Evolutionary conservation across 2,888 invertebrate species (phyloP), one percentile per base, ranked within the genome.

Genomic region (Zaprionus obscuricornis): DNA sequence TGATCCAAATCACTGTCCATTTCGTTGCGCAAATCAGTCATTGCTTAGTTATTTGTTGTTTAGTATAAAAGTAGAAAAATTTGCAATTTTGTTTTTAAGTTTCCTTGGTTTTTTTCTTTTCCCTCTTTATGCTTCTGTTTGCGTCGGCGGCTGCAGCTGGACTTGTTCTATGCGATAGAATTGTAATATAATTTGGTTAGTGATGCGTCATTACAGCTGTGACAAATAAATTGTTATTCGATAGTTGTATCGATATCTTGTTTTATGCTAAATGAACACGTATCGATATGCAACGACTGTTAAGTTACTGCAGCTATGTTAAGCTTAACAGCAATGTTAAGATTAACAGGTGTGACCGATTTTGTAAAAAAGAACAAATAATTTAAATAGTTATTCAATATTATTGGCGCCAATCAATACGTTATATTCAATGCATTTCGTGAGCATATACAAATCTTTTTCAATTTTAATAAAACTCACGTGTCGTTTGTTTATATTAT

Each of bases 1-100:
- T 91, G 91, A 72, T 91, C 90, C 69, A 91, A 87, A 65, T 91
- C 91, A 54, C 91, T 90, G 71, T 90, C 90, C 76, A 89, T 85
- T 42, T 90, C 87, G 57, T 88, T 86, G 67, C 90, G 90, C 49
- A 90, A 57, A 58, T 91, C 90, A 60, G 91, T 89, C 91, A 90
- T 90, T 51, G 37, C 45, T 29, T 62, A 40, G 10, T 39, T 33
- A 47, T 31, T 13, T 45, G 50, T 51, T 17, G 22, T 37, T 16
- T 50, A 22, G 29, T 82, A 64, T 51, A 81, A 78, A 84, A 75
- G 57, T 81, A 84, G 22, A 83, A 81, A 68, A 75, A 13, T 10
- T 17, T 31, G 10, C 37, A 43, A 20, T 27, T 36, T 43, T 64
- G 26, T 16, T 13, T 17, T 34, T 33, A 33, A 29, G 51, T 17